phyloP scores from a whole-genome alignment of 1,140 invertebrate species.

The Hydropsyche tenuis region DNA sequence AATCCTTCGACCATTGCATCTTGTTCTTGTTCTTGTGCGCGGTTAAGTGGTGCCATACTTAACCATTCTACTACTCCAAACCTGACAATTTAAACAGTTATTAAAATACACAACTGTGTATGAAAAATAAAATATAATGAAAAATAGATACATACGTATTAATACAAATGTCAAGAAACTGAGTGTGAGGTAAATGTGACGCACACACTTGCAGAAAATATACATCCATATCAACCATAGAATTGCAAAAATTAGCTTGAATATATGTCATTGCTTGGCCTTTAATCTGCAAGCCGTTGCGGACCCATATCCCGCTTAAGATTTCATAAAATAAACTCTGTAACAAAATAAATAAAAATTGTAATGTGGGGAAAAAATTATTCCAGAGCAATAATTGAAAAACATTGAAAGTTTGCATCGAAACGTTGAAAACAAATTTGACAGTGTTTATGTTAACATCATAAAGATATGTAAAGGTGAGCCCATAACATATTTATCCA shows the following conservation, averaged over 20 bases:
- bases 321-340: conserved; percentile 96
- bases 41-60: conserved; percentile 73
- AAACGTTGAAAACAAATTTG: too few species aligned
- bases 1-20: conserved; percentile 93
- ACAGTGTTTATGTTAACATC: too few species aligned
- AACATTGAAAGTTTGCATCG: too few species aligned
- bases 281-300: conserved; percentile 96
- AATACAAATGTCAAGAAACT: conserved; percentile 85
- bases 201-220: conserved; percentile 93
- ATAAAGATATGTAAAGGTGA: too few species aligned
- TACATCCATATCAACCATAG: conserved; percentile 96
- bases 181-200: conserved; percentile 83
- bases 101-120: conserved; percentile 30
- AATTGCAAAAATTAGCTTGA: conserved; percentile 98
- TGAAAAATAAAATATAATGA: neutral
- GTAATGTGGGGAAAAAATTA: too few species aligned
- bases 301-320: conserved; percentile 90
- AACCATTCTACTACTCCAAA: conserved; percentile 87
- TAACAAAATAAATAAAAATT: conserved; percentile 47
- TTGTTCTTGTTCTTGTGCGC: conserved; percentile 76
- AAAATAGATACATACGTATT: conserved; percentile 85
- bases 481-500: too few species aligned
- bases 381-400: too few species aligned
- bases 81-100: conserved; percentile 55
- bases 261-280: conserved; percentile 99